Percentiles rank a stretch among this genome's conserved stretches.
phyloP scores from a whole-genome alignment of 2,113 vertebrate genomes.

The Gymnarchus niloticus region DNA sequence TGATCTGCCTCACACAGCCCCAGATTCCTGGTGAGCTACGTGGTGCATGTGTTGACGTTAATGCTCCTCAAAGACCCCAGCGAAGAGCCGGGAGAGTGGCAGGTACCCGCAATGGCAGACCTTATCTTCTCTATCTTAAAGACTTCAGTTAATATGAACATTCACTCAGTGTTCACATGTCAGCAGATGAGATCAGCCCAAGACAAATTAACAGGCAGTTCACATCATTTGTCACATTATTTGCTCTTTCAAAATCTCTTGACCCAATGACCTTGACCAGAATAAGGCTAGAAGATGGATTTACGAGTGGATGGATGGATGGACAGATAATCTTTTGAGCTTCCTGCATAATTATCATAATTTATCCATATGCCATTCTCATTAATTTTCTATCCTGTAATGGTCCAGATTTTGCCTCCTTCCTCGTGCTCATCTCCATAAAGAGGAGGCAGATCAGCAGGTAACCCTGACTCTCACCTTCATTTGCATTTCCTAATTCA shows the following conservation, averaged over 20 bases:
- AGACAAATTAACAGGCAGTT: background rate
- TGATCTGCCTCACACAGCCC: slow-evolving; percentile 45
- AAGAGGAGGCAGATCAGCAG: background rate
- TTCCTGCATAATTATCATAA: background rate
- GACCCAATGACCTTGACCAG: no score
- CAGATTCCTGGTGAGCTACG: slow-evolving; percentile 47
- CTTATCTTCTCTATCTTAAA: background rate
- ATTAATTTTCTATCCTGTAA: background rate
- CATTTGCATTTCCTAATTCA: background rate
- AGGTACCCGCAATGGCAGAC: background rate
- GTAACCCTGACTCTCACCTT: background rate
- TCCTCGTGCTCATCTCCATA: background rate
- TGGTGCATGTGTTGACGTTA: slow-evolving; percentile 20
- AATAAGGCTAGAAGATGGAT: no score
- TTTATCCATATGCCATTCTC: background rate
- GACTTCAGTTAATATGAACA: background rate
- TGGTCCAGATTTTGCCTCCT: background rate
- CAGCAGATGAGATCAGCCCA: background rate
- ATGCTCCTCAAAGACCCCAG: background rate
- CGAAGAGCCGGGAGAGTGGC: background rate
- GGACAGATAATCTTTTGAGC: no score
- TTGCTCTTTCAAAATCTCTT: background rate
- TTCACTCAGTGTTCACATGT: background rate
- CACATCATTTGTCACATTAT: background rate
- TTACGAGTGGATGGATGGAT: no score